Evolutionary conservation across 2,797 vertebrate species (phyloP).

Genomic region (Onychomys arenicola): DNA sequence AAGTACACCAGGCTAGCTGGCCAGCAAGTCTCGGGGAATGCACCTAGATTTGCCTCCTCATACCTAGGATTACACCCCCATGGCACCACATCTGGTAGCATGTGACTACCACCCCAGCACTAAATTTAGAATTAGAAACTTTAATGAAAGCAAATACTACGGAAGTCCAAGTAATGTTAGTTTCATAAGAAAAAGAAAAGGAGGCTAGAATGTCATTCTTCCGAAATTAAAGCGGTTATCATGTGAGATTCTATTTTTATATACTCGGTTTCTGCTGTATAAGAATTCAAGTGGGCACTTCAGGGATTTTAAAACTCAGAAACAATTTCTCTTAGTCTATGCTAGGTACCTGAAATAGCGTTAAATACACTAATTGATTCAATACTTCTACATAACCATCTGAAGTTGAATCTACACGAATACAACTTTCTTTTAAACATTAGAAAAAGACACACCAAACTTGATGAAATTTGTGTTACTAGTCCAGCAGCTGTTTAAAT

Average conservation of each 20-base stretch:
- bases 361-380: slow-evolving; percentile 59
- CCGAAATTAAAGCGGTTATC: not conserved
- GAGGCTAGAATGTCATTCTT: not conserved
- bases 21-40: not conserved
- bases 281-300: slow-evolving; percentile 61
- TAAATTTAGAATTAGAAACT: not conserved
- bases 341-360: slow-evolving; percentile 45
- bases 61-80: not conserved
- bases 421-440: slow-evolving; percentile 60
- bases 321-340: slow-evolving; percentile 34
- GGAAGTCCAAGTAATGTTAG: not conserved
- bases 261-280: slow-evolving; percentile 23
- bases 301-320: slow-evolving; percentile 27
- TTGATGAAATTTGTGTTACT: slow-evolving; percentile 66
- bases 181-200: slow-evolving; percentile 21
- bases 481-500: slow-evolving; percentile 66
- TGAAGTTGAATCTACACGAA: slow-evolving; percentile 48
- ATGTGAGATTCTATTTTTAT: slow-evolving; percentile 23
- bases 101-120: not conserved
- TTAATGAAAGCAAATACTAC: slow-evolving; percentile 42
- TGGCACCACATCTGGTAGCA: not conserved
- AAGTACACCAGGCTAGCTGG: not conserved
- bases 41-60: not conserved
- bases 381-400: slow-evolving; percentile 60
- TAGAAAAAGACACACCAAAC: slow-evolving; percentile 67